phyloP scores from a whole-genome alignment of 2,113 vertebrate genomes.

The Anhinga rufa region DNA sequence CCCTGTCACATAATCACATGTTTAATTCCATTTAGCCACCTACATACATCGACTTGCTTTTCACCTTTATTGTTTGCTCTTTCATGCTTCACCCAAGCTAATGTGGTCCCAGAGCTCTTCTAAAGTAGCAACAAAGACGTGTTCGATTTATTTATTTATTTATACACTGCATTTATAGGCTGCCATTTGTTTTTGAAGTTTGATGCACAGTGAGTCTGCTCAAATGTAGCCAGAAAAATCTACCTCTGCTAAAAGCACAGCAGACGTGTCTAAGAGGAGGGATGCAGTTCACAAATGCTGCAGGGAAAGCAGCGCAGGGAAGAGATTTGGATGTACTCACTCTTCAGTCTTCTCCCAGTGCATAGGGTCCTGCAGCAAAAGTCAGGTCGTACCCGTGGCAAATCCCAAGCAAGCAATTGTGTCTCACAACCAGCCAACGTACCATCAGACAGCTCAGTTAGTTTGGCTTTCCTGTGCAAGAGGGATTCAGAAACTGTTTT shows the following conservation, averaged over 20 bases:
- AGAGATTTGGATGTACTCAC: not conserved
- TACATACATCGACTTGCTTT: not conserved
- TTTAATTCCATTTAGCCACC: constrained; percentile 34
- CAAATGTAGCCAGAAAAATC: not conserved
- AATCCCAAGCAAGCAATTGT: not conserved
- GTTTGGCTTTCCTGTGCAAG: not conserved
- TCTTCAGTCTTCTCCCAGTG: no score
- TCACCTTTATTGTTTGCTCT: constrained; percentile 35
- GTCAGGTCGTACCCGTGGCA: accelerated
- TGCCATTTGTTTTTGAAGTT: not conserved
- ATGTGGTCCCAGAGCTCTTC: not conserved
- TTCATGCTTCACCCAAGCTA: not conserved
- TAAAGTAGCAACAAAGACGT: not conserved
- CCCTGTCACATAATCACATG: not conserved
- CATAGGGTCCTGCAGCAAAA: not conserved
- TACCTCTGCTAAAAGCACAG: not conserved
- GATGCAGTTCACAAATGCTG: accelerated
- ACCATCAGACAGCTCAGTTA: not conserved
- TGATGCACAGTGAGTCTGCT: not conserved
- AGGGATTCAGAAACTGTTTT: not conserved
- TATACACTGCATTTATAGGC: not conserved
- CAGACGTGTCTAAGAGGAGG: not conserved
- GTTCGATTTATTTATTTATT: not conserved
- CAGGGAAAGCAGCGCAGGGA: not conserved
- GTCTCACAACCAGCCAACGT: not conserved